Conservation (phyloP, 2,113 vertebrate species). For the Chlamydotis undulata region DNA sequence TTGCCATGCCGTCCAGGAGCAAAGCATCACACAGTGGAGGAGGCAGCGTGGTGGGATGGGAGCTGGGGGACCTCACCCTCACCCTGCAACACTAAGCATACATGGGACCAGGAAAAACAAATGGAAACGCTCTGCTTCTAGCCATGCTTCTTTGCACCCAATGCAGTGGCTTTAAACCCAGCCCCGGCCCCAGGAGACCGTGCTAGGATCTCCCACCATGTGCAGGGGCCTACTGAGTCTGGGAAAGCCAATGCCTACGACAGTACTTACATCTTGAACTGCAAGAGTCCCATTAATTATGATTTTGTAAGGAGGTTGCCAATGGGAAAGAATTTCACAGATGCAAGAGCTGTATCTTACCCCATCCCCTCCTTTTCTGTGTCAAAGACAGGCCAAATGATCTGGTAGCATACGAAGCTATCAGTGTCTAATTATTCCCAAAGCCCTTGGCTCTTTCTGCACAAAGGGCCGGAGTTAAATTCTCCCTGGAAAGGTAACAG, state of each 20-base stretch:
- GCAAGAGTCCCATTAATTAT: neutral
- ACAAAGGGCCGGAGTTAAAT: neutral
- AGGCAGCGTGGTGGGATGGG: neutral
- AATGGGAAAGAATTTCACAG: constrained; percentile 5
- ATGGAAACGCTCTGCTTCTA: neutral
- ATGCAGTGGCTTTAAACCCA: neutral
- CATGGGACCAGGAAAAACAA: neutral
- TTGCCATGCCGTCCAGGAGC: fast-evolving
- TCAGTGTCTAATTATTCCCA: neutral
- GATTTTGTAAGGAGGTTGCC: neutral
- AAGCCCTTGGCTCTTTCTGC: neutral
- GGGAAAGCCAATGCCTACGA: neutral
- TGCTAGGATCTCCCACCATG: neutral
- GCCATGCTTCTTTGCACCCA: fast-evolving
- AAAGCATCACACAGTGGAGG: fast-evolving
- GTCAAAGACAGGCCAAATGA: neutral
- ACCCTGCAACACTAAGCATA: fast-evolving
- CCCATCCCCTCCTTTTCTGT: neutral
- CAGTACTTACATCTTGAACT: neutral
- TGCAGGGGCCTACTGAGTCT: neutral
- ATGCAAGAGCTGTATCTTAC: neutral
- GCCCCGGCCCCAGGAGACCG: neutral
- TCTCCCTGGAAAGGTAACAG: constrained; percentile 43
- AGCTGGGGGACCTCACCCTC: neutral
- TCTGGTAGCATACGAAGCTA: neutral